A percentile compares a stretch with the other conserved stretches of the same genome.
phyloP scores from a whole-genome alignment of 2,113 vertebrate species.

The Carlito syrichta region DNA sequence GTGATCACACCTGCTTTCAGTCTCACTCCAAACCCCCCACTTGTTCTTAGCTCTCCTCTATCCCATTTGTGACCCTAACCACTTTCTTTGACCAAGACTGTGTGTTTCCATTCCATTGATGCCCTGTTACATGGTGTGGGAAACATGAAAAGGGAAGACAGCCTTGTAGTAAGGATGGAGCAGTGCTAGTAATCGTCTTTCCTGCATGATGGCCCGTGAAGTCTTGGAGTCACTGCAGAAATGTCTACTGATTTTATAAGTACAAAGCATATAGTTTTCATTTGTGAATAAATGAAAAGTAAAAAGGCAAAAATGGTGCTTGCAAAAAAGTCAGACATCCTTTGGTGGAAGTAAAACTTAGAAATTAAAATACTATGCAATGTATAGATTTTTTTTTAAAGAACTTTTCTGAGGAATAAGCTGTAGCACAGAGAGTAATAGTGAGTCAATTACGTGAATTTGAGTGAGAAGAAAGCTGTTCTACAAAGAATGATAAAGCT shows the following conservation, averaged over 20 bases:
- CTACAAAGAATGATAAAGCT: constrained; percentile 53
- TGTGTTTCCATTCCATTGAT: background rate
- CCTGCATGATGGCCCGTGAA: background rate
- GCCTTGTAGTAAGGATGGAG: background rate
- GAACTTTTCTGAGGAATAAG: constrained; percentile 15
- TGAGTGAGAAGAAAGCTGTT: constrained; percentile 59
- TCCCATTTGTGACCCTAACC: background rate
- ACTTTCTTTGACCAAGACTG: background rate
- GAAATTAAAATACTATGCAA: constrained; percentile 27
- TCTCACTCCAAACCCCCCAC: background rate
- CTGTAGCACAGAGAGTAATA: constrained; percentile 21
- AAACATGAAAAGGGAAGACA: background rate
- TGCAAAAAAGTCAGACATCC: background rate
- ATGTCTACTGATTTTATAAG: background rate
- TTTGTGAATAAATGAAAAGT: constrained; percentile 17
- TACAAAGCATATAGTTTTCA: constrained; percentile 1
- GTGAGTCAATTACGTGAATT: constrained; percentile 43
- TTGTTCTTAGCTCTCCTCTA: background rate
- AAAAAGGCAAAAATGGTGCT: background rate
- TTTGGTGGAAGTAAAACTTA: constrained; percentile 21
- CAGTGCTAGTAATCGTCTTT: background rate
- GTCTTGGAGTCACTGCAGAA: background rate
- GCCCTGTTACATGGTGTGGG: background rate
- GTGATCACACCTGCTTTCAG: background rate
- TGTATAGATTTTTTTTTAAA: background rate